Evolutionary conservation across 2,888 invertebrate genomes (phyloP), one percentile per base, ranked within the genome.

Genomic region (Sesia apiformis): DNA sequence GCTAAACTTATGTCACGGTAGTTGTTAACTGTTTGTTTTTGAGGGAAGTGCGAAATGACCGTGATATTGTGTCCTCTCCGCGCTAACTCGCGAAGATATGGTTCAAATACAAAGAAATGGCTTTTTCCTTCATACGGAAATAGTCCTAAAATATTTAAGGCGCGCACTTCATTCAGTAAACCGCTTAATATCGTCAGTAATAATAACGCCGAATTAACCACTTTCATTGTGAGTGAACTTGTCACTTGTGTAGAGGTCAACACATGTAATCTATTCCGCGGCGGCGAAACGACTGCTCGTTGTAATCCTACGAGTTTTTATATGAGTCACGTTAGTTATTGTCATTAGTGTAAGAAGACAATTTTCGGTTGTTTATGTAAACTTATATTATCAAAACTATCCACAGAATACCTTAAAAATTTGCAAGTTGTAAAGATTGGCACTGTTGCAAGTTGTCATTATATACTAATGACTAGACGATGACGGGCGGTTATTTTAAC

Each of bases 71-170:
- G 93, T 0, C 93, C 94, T 51, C 90, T 88, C 39, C 70, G 74
- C 0, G 91, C 91, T 52, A 95, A 70, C 59, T 90, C 92, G 6
- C 81, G 82, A 5, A 94, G 66, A 41, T 93, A 80, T 0, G 91
- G 90, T 59, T 90, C 79, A 64, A 92, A 93, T 3, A 93, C 91
- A 53, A 91, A 89, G 59, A 93, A 94, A 67, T 95, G 95, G 58
- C 94, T 94, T 63, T 91, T 92, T 0, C 93, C 93, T 39, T 90
- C 81, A 63, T 93, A 92, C 0, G 92, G 92, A 61, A 94, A 93
- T 42, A 93, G 66, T 46, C 90, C 93, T 52, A 94, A 76, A 65
- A 94, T 92, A 52, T 90, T 91, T 39, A 84, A 69, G 6, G 76
- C 56, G 4, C 59, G 42, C 54, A 70, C 75, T 62, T 61, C 58